phyloP scores from a whole-genome alignment of 2,797 vertebrate species.

The Hemitrygon akajei region DNA sequence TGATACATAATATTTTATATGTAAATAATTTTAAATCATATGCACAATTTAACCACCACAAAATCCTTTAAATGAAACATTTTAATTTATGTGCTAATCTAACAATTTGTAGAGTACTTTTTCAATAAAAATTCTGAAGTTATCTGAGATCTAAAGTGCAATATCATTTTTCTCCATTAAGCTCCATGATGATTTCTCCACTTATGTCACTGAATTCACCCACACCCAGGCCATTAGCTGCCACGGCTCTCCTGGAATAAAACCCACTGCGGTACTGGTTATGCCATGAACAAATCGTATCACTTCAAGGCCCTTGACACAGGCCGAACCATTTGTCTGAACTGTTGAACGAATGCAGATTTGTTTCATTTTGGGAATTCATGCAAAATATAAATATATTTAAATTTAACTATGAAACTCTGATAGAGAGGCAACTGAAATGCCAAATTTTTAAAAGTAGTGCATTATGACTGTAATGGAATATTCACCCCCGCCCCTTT shows the following conservation, averaged over 20 bases:
- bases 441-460: background rate
- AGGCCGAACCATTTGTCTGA: constrained; percentile 37
- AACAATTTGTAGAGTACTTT: background rate
- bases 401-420: constrained; percentile 32
- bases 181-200: constrained; percentile 41
- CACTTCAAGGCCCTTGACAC: constrained; percentile 21
- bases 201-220: constrained; percentile 37
- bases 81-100: background rate
- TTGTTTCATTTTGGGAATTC: constrained; percentile 40
- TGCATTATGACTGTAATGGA: background rate
- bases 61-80: background rate
- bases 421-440: background rate
- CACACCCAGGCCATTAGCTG: constrained; percentile 39
- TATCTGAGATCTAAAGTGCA: background rate
- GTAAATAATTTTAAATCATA: background rate
- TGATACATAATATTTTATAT: background rate
- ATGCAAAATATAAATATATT: constrained; percentile 34
- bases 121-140: background rate
- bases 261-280: constrained; percentile 39
- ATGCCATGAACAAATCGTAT: constrained; percentile 32
- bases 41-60: background rate
- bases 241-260: constrained; percentile 14
- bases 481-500: too few relatives aligned
- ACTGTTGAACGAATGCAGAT: constrained; percentile 37
- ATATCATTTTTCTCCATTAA: constrained; percentile 26